Base-by-base conservation (phyloP, 2,113 vertebrate genomes). In the Sander lucioperca region DNA sequence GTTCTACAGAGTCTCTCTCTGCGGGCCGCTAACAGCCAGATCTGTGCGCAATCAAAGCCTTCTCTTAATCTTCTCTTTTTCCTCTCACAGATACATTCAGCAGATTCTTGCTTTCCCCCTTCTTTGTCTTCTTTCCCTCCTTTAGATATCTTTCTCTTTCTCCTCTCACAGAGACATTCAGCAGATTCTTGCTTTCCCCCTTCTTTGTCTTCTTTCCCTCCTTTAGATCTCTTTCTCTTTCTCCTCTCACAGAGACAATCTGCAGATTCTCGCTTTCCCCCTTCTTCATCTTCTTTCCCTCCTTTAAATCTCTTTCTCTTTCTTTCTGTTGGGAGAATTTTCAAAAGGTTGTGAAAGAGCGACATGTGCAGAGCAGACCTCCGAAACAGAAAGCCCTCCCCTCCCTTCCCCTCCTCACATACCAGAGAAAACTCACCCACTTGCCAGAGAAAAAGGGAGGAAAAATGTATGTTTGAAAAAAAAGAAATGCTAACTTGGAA, bases 341-440 rank as follows among this genome's bases (percentile, higher is more conserved):
- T 48, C 66, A 75, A 80, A 85, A 83, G 71, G 63, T 86, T 88
- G 85, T 88, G 82, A 90, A 87, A 87, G 80, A 82, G 77, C 50
- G 33, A 90, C 92, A 92, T 92, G 90, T 93, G 92, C 65, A 2
- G 36, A 76, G 74, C 90, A 93, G 92, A 86, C 86, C 84, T 83
- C 68, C 1, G 50, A 63, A 10, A 45, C 71, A 83, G 74, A 57
- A 65, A 48, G 16, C 56, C 81, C 30, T 47, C 50, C 56, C 65
- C 51, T 54, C 63, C 25, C n/a, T 43, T 21, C 9, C 47, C 74
- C 58, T 79, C 66, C 59, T 69, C 79, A 63, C 80, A 91, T 91
- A 89, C 89, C 90, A 88, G 74, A 91, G 87, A 87, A 75, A 85
- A 88, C 23, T 79, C 82, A 25, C 58, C 47, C 77, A 39, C 76